These are phyloP conservation scores for Scelioninae gen. 1 DNA, from an alignment of 2,888 invertebrate species.

Conservation along the genomic window DNA sequence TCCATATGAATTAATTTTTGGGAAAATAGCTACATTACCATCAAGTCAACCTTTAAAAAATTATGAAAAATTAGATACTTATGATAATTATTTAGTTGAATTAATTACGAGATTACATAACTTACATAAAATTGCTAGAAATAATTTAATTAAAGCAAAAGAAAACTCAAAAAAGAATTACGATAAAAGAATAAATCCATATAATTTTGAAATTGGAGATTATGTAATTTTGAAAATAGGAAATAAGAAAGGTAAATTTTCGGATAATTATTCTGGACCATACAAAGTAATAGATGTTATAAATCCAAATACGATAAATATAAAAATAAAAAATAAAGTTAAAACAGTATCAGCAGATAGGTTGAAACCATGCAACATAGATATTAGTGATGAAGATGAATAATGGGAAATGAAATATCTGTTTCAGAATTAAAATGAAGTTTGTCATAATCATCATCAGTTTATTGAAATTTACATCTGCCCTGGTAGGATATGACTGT, in stretches of 20 bases:
- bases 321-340: constrained; percentile 9
- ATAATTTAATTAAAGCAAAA: constrained; percentile 29
- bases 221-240: constrained; percentile 23
- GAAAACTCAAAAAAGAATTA: constrained; percentile 20
- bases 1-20: neutral
- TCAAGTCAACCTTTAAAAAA: neutral
- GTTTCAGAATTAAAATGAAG: too few relatives aligned
- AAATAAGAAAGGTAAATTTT: constrained; percentile 24
- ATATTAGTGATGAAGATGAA: too few relatives aligned
- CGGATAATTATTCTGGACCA: constrained; percentile 39
- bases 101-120: constrained; percentile 6
- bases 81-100: neutral
- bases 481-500: neutral
- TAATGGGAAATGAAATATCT: too few relatives aligned
- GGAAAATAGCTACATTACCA: neutral
- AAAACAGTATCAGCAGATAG: constrained; percentile 22
- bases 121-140: neutral
- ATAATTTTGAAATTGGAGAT: constrained; percentile 14
- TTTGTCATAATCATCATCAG: too few relatives aligned
- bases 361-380: neutral
- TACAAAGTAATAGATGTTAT: constrained; percentile 40
- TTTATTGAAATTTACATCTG: too few relatives aligned
- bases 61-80: constrained; percentile 1
- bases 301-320: constrained; percentile 12
- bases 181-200: constrained; percentile 14